phyloP scores from a whole-genome alignment of 2,113 vertebrate genomes.

The Tragelaphus scriptus region DNA sequence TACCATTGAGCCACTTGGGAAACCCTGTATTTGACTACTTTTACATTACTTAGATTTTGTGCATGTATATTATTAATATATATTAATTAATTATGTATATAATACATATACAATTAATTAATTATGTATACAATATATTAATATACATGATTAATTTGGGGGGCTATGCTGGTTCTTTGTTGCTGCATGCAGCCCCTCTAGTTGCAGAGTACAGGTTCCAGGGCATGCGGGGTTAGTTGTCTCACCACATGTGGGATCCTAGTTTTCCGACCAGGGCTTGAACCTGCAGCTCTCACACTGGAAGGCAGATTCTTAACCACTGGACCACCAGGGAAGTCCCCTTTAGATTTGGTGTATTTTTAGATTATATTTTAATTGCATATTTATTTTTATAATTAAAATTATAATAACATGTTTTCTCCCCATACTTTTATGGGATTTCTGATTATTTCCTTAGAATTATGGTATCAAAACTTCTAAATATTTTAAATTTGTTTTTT shows the following conservation, averaged over 20 bases:
- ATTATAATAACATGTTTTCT: neutral
- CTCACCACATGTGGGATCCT: neutral
- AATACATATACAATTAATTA: neutral
- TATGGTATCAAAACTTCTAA: neutral
- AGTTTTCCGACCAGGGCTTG: neutral
- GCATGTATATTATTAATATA: neutral
- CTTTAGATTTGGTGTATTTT: neutral
- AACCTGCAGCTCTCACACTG: fast-evolving
- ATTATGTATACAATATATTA: neutral
- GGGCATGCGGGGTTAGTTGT: fast-evolving
- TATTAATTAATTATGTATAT: neutral
- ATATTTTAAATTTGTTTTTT: neutral
- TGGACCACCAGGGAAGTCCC: neutral
- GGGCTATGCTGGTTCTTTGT: neutral
- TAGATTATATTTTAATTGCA: neutral
- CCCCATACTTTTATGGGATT: neutral
- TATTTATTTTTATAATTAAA: neutral
- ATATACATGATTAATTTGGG: neutral
- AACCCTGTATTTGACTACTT: neutral
- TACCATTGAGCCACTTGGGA: neutral
- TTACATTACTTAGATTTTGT: neutral
- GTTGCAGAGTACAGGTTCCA: neutral
- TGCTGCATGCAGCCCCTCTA: neutral
- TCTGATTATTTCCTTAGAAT: neutral
- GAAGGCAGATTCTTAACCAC: neutral